These are phyloP conservation scores for Thecocarcelia acutangulata DNA, from an alignment of 2,888 invertebrate genomes.

Conservation along the genomic window DNA sequence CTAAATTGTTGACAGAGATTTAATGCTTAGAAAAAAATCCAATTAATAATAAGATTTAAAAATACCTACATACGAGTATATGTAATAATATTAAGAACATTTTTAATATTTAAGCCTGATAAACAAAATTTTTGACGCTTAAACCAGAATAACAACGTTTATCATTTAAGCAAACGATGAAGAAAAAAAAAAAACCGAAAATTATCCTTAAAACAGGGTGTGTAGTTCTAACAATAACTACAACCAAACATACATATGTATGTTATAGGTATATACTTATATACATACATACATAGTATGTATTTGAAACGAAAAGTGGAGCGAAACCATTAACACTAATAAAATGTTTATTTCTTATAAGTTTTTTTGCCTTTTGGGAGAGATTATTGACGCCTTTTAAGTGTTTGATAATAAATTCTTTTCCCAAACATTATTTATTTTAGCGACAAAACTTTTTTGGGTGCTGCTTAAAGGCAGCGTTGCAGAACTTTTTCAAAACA, in stretches of 20 bases:
- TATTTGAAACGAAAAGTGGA: not conserved
- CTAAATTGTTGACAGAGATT: no score
- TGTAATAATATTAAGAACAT: no score
- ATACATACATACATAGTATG: no score
- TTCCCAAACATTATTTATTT: slow-evolving; percentile 38
- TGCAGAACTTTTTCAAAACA: slow-evolving; percentile 8
- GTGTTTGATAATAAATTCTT: slow-evolving; percentile 29
- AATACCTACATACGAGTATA: no score
- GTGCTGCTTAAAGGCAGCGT: slow-evolving; percentile 30
- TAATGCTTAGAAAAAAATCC: no score
- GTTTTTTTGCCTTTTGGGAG: not conserved
- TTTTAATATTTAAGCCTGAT: no score
- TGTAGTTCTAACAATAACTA: not conserved
- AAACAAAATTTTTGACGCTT: no score
- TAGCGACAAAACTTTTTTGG: slow-evolving; percentile 28
- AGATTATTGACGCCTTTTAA: slow-evolving; percentile 47
- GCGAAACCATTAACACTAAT: slow-evolving; percentile 25
- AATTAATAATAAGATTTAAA: no score
- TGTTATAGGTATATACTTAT: no score
- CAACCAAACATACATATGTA: no score
- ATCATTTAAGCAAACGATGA: not conserved
- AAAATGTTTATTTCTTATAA: slow-evolving; percentile 18
- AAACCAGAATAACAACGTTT: no score
- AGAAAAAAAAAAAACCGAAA: not conserved
- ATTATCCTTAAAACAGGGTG: not conserved